phyloP scores from a whole-genome alignment of 1,140 invertebrate species.

The Drosophila leontia region DNA sequence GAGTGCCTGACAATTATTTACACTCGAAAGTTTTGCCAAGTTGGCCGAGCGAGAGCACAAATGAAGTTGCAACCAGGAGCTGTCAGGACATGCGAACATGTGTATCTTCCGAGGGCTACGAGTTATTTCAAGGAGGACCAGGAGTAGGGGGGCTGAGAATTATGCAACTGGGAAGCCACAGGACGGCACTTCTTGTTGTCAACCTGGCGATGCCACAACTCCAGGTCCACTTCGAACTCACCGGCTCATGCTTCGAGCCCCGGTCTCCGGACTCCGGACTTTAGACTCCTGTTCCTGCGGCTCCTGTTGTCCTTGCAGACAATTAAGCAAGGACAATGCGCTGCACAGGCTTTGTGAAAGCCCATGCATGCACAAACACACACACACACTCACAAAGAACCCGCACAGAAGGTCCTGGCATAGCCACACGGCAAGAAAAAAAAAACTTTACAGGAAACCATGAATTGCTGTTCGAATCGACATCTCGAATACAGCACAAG shows the following conservation, averaged over 20 bases:
- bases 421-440: constrained; percentile 16
- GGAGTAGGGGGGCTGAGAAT: constrained; percentile 56
- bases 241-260: constrained; percentile 7
- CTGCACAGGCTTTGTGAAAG: constrained; percentile 53
- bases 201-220: constrained; percentile 29
- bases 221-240: constrained; percentile 13
- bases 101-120: constrained; percentile 27
- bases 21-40: constrained; percentile 76
- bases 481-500: neutral
- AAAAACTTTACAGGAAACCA: neutral
- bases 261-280: constrained; percentile 12
- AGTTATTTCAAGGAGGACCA: constrained; percentile 18
- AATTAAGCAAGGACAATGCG: constrained; percentile 80
- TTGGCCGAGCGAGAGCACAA: constrained; percentile 59
- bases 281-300: constrained; percentile 19
- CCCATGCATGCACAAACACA: constrained; percentile 42
- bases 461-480: neutral
- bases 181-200: constrained; percentile 50
- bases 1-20: constrained; percentile 76
- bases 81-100: constrained; percentile 47
- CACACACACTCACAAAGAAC: neutral
- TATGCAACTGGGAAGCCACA: constrained; percentile 63
- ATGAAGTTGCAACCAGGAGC: constrained; percentile 61
- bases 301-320: constrained; percentile 73
- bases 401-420: constrained; percentile 5